These are phyloP conservation scores for Poliocrania exsul DNA, from an alignment of 2,797 vertebrate species.

Conservation along the genomic window DNA sequence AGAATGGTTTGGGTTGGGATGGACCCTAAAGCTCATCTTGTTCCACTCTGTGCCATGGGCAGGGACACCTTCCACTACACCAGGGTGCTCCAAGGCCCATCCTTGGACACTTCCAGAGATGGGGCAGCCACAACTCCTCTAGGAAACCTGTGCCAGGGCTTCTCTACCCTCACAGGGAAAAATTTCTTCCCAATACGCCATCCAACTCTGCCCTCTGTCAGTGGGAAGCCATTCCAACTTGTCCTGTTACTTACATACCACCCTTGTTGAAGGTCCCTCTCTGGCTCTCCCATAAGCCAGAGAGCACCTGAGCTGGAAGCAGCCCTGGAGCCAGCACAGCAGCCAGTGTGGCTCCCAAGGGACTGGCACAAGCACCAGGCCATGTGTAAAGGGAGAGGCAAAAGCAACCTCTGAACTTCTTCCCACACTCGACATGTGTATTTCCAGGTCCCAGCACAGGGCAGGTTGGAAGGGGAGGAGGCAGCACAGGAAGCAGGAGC, in stretches of 20 bases:
- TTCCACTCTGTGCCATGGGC: not conserved
- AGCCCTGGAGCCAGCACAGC: not conserved
- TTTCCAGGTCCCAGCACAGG: not conserved
- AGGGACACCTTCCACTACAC: not conserved
- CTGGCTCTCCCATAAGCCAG: not conserved
- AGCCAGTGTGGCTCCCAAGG: not conserved
- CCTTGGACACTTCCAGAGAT: not conserved
- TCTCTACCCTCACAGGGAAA: not conserved
- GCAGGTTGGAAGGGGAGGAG: not conserved
- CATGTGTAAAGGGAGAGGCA: not conserved
- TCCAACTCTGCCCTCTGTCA: not conserved
- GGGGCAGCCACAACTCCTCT: not conserved
- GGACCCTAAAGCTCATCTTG: not conserved
- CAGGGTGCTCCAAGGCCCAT: not conserved
- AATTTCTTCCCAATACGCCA: not conserved
- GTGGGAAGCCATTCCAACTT: not conserved
- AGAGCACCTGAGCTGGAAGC: not conserved
- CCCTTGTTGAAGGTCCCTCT: not conserved
- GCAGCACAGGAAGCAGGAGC: not conserved
- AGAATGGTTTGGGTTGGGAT: not conserved
- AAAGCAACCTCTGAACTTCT: not conserved
- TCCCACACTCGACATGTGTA: accelerated
- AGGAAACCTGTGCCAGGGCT: not conserved
- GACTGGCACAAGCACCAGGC: accelerated
- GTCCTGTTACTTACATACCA: not conserved